A percentile compares a stretch with the other conserved stretches of the same genome.
phyloP scores from a whole-genome alignment of 2,888 invertebrate species.

The Rhaphigaster nebulosa region DNA sequence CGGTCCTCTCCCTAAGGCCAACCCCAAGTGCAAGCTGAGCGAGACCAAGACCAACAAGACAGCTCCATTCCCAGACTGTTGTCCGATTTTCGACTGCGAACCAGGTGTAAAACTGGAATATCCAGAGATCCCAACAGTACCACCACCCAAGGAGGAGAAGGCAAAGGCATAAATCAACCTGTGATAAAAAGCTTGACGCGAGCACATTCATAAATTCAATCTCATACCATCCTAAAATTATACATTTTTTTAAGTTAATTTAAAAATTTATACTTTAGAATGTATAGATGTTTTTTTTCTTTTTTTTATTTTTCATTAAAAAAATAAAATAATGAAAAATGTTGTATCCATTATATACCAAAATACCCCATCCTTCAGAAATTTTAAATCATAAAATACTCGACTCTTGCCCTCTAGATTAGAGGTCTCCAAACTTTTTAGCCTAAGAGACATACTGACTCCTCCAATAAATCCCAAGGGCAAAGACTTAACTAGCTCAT shows the following conservation, averaged over 20 bases:
- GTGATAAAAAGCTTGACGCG: constrained; percentile 22
- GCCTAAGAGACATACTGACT: too few species aligned
- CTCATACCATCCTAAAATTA: constrained; percentile 52
- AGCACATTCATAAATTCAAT: constrained; percentile 19
- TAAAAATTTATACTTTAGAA: constrained; percentile 50
- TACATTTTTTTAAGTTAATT: constrained; percentile 30
- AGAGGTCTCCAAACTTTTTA: too few species aligned
- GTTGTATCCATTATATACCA: neutral
- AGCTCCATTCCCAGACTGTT: constrained; percentile 88
- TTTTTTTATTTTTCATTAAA: constrained; percentile 52
- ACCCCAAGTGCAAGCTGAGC: constrained; percentile 84
- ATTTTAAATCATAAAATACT: too few species aligned
- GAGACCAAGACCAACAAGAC: constrained; percentile 89
- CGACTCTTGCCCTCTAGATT: too few species aligned
- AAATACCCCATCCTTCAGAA: neutral
- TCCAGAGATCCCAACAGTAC: constrained; percentile 80
- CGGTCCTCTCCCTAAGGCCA: constrained; percentile 88
- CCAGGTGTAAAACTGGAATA: constrained; percentile 87
- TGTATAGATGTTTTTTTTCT: constrained; percentile 42
- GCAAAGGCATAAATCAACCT: constrained; percentile 64
- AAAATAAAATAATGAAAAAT: constrained; percentile 52
- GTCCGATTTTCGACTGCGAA: constrained; percentile 88
- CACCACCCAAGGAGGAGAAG: constrained; percentile 67
- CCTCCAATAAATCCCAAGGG: too few species aligned
- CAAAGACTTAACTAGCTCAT: too few species aligned